phyloP scores from a whole-genome alignment of 1,140 invertebrate species.

The Matsumurasca onukii region DNA sequence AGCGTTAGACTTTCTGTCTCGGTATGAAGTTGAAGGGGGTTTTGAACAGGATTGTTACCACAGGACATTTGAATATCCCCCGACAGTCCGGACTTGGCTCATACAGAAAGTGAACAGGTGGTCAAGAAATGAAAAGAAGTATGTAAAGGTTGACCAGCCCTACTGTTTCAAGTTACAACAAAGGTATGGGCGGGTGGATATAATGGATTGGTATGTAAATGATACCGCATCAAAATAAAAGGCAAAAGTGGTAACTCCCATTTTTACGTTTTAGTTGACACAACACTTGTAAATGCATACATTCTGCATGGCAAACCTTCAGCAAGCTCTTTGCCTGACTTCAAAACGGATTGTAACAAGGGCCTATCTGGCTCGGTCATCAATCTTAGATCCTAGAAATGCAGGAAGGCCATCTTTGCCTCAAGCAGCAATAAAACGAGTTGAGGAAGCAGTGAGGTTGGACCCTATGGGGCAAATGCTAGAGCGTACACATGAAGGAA shows the following conservation, averaged over 20 bases:
- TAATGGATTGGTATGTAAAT: constrained; percentile 34
- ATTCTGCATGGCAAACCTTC: constrained; percentile 35
- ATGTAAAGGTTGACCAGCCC: too few species aligned
- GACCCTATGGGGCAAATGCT: constrained; percentile 32
- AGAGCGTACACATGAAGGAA: constrained; percentile 36
- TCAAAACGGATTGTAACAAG: constrained; percentile 35
- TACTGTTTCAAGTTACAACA: constrained; percentile 38
- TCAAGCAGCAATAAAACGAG: constrained; percentile 24
- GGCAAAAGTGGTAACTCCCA: constrained; percentile 38
- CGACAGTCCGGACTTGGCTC: too few species aligned
- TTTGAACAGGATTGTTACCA: too few species aligned
- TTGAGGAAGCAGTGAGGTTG: constrained; percentile 30
- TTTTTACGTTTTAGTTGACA: constrained; percentile 36
- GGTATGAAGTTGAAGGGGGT: too few species aligned
- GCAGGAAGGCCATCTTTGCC: constrained; percentile 30
- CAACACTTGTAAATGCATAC: constrained; percentile 36
- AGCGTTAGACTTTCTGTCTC: too few species aligned
- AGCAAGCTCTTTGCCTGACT: constrained; percentile 34
- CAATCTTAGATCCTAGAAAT: constrained; percentile 36
- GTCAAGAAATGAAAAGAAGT: too few species aligned
- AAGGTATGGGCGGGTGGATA: constrained; percentile 33
- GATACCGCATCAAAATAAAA: constrained; percentile 31
- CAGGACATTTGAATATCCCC: too few species aligned
- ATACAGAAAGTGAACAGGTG: too few species aligned
- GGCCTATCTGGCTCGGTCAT: constrained; percentile 33